Evolutionary conservation across 2,113 vertebrate species (phyloP), one percentile per base, ranked within the genome.

Genomic region (Eptesicus fuscus): DNA sequence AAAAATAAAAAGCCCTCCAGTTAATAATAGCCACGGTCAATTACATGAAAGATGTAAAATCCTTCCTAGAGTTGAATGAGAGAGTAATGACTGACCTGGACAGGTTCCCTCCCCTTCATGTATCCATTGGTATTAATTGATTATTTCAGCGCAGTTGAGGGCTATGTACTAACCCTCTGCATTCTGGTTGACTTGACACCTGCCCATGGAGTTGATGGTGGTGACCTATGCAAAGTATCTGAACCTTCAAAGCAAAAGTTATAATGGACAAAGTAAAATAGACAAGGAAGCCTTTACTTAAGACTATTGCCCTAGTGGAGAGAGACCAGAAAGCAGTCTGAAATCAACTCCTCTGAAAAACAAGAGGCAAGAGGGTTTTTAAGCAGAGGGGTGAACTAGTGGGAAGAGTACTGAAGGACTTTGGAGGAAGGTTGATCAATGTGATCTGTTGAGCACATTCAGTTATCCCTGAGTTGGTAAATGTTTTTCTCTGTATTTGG

Each of bases 1-100:
- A 8, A 17, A 3, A 5, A 35, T 90, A 71, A 82, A 82, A 61
- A 85, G 18, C 4, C 28, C n/a, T 94, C 32, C 32, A 88, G 69
- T 92, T 96, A 93, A 70, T 83, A 94, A 85, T 71, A 92, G 56
- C 49, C 37, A 40, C 44, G n/a, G 37, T 84, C 61, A 96, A 49
- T 94, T 91, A 32, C 71, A 53, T 93, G 65, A 83, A 80, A 87
- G 28, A 82, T 90, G 42, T 7, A 67, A 67, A 80, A 40, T 93
- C 40, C 25, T 96, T 77, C 42, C 14, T 80, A 47, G 37, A 77
- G 25, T 4, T 93, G 86, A 69, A 69, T 25, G n/a, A 94, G 12
- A 51, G 12, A 59, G 63, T 49, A 93, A 82, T 74, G 65, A 82
- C 74, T 88, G 80, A 16, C 17, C 7, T 63, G 37, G 35, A 70